Base-by-base conservation (phyloP, 2,113 vertebrate genomes). In the Notechis scutatus region DNA sequence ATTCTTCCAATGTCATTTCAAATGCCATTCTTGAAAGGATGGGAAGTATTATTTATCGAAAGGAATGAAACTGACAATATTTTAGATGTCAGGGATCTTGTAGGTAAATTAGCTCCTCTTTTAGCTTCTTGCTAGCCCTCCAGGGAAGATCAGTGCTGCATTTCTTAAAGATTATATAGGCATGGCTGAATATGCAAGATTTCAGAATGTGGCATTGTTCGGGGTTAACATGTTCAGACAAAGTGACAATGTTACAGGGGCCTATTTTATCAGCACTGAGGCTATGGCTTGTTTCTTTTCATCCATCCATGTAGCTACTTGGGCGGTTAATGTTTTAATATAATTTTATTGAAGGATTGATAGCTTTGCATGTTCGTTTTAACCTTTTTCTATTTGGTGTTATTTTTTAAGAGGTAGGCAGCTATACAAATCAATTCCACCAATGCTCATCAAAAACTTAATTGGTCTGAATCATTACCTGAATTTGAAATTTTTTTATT, bases 101-200 rank as follows among this genome's bases (percentile, higher is more conserved):
- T 93, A 95, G 86, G 92, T 91, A 93, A 92, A 26, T 95, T 94
- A 69, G 10, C 92, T 95, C 94, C 7, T 94, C 8, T 8, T 95
- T 90, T 91, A 52, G 6, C 42, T 93, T 20, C 87, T 10, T 21
- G 87, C 56, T 42, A 12, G 7, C 69, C 92, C 34, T 59, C 11
- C 45, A 90, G 87, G 91, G 93, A 34, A 74, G 87, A 0, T 8
- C 90, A 29, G 59, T 92, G 85, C 95, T 94, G 15, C 74, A 21
- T 92, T 94, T 92, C 39, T 93, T 93, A 93, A 57, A 18, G 29
- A n/a, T 96, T 94, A 47, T 15, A 94, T 50, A 47, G 0, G 0
- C 15, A 1, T 64, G 52, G 5, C 11, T 93, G 12, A 29, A 39
- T 56, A 61, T 18, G 21, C 54, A 90, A 56, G 88, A n/a, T 50